These are phyloP conservation scores for Campopleginae sp. DNA, from an alignment of 2,888 invertebrate genomes.

Conservation along the genomic window DNA sequence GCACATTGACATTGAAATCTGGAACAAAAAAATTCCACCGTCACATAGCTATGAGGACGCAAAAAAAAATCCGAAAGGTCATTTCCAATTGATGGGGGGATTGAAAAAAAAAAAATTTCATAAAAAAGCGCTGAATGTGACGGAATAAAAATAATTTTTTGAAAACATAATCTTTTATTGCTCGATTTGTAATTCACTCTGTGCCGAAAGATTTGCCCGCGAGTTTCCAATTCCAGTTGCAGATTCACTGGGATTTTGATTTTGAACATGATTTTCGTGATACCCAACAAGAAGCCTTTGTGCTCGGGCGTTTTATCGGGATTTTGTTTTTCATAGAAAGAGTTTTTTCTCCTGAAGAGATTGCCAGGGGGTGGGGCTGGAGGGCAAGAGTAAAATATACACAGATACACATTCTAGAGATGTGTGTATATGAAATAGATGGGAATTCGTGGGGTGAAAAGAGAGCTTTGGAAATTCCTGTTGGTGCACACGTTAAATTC, in stretches of 20 bases:
- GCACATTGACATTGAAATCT: too few species aligned
- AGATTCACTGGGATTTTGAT: conserved; percentile 7
- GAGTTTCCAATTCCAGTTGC: background rate
- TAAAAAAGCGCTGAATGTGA: background rate
- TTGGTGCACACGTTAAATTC: conserved; percentile 19
- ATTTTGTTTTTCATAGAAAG: background rate
- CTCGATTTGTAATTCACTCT: background rate
- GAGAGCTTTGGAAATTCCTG: background rate
- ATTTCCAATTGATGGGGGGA: too few species aligned
- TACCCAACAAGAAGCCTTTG: background rate
- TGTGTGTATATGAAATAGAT: background rate
- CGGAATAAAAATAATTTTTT: background rate
- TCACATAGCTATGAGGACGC: too few species aligned
- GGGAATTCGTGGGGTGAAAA: background rate
- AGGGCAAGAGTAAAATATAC: background rate
- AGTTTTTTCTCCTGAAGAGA: background rate
- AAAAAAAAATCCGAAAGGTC: too few species aligned
- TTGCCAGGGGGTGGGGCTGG: background rate
- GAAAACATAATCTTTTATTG: background rate
- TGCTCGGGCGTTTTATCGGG: background rate
- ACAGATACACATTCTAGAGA: background rate
- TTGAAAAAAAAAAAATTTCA: background rate
- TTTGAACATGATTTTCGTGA: background rate
- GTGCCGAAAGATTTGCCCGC: background rate
- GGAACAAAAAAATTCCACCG: too few species aligned